Percentiles rank a stretch among this genome's conserved stretches.
phyloP scores from a whole-genome alignment of 2,888 invertebrate species.

The Marasmarcha lunaedactyla region DNA sequence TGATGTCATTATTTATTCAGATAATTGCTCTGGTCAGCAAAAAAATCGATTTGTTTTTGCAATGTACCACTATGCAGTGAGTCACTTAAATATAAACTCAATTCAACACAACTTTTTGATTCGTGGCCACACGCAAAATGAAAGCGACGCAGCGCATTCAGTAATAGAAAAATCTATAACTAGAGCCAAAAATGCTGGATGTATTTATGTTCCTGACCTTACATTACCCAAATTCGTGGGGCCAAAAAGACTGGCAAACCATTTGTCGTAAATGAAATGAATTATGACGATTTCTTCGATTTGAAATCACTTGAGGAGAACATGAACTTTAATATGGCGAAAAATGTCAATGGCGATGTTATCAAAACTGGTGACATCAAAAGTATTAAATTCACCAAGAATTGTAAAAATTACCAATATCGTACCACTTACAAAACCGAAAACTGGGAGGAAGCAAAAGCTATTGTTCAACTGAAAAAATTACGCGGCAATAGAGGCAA shows the following conservation, averaged over 20 bases:
- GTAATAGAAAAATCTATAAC: too few species aligned
- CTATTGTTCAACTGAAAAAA: background rate
- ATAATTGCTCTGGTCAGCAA: slow-evolving; percentile 9
- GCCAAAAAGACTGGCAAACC: too few species aligned
- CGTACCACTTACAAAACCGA: background rate
- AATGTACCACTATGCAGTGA: slow-evolving; percentile 8
- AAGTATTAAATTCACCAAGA: background rate
- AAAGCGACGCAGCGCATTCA: too few species aligned
- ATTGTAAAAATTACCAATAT: background rate
- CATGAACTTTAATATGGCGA: background rate
- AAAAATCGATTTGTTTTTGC: slow-evolving; percentile 6
- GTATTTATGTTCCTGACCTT: slow-evolving; percentile 8
- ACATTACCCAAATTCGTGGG: slow-evolving; percentile 12
- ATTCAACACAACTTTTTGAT: slow-evolving; percentile 14
- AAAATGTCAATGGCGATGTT: slow-evolving; percentile 3
- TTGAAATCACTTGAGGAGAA: slow-evolving; percentile 9
- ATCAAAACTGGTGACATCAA: slow-evolving; percentile 3
- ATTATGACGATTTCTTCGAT: slow-evolving; percentile 12
- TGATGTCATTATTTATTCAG: slow-evolving; percentile 10
- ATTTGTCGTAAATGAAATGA: slow-evolving; percentile 13
- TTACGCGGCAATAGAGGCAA: background rate
- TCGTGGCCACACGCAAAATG: too few species aligned
- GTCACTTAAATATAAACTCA: slow-evolving; percentile 10
- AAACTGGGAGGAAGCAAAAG: background rate
- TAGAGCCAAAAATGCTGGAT: slow-evolving; percentile 9